Conservation (phyloP, 1,140 invertebrate species). For the Vollenhovia emeryi region DNA sequence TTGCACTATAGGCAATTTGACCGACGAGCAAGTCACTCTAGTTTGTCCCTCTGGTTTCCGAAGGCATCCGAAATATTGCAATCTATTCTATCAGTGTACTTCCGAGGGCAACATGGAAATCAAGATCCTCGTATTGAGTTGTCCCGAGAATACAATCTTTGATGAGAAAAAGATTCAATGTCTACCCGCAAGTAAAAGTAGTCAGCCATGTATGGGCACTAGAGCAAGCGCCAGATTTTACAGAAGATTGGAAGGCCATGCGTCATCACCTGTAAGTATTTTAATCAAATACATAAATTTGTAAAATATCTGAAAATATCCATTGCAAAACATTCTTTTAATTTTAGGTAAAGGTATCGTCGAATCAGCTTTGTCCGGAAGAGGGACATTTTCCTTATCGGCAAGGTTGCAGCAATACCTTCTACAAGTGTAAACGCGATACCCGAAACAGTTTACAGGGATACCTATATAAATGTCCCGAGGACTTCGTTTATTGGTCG, state of each 20-base stretch:
- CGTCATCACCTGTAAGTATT: slow-evolving; percentile 87
- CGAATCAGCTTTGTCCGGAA: slow-evolving; percentile 87
- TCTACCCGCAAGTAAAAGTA: slow-evolving; percentile 86
- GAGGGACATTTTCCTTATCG: slow-evolving; percentile 90
- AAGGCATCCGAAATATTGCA: slow-evolving; percentile 93
- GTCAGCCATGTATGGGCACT: slow-evolving; percentile 86
- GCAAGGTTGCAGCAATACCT: slow-evolving; percentile 89
- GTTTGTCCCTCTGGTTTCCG: slow-evolving; percentile 93
- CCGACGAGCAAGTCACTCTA: slow-evolving; percentile 89
- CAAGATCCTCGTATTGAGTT: slow-evolving; percentile 90
- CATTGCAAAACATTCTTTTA: slow-evolving; percentile 63
- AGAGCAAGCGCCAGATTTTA: slow-evolving; percentile 85
- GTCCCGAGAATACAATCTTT: slow-evolving; percentile 91
- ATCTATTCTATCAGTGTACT: slow-evolving; percentile 94
- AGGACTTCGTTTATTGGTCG: slow-evolving; percentile 91
- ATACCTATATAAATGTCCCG: slow-evolving; percentile 91
- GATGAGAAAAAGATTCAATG: slow-evolving; percentile 91
- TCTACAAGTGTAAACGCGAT: slow-evolving; percentile 90
- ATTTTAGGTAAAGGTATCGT: slow-evolving; percentile 88
- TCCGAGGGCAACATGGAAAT: slow-evolving; percentile 88
- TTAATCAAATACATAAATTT: slow-evolving; percentile 13
- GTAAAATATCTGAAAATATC: neutral
- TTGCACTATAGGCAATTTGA: slow-evolving; percentile 79
- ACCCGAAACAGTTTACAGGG: slow-evolving; percentile 87
- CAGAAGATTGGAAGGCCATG: slow-evolving; percentile 85